Percentiles rank a stretch among this genome's conserved stretches.
Evolutionary conservation across 92 coral and sea anemone genomes (phyloP).

Genomic region (Porites divaricata): DNA sequence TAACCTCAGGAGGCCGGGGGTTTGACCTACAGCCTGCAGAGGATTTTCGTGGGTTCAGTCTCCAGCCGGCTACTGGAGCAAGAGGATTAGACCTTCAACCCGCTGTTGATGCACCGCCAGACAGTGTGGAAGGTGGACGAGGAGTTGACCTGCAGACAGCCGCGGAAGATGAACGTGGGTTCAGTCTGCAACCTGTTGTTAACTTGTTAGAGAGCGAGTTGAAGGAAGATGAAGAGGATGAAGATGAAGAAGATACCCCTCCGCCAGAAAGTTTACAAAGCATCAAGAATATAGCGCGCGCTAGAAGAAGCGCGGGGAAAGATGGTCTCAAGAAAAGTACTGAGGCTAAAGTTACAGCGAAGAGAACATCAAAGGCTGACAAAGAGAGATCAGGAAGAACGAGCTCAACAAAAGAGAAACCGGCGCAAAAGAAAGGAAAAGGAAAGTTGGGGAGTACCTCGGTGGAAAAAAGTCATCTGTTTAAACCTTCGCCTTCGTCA

Average conservation of each 20-base stretch:
- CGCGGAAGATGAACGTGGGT: constrained; percentile 48
- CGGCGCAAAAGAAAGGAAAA: constrained; percentile 50
- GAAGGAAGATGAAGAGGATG: constrained; percentile 28
- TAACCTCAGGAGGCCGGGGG: constrained; percentile 34
- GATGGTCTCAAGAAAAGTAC: constrained; percentile 41
- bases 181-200: constrained; percentile 65
- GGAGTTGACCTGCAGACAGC: constrained; percentile 54
- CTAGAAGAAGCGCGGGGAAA: constrained; percentile 70
- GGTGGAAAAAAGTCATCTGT: constrained; percentile 29
- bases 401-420: constrained; percentile 1
- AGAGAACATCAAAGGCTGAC: constrained; percentile 31
- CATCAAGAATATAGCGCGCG: constrained; percentile 85
- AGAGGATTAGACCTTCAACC: constrained; percentile 10
- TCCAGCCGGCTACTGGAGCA: constrained; percentile 6
- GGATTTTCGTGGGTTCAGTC: constrained; percentile 31
- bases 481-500: constrained; percentile 80
- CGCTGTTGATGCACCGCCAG: constrained; percentile 2
- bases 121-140: constrained; percentile 22
- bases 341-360: constrained; percentile 39
- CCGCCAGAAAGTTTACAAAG: constrained; percentile 94
- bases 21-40: constrained; percentile 41
- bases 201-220: constrained; percentile 59
- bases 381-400: constrained; percentile 21
- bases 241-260: constrained; percentile 85
- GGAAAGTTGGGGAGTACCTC: constrained; percentile 36